Conservation (phyloP, 2,113 vertebrate species). For the Perccottus glenii region DNA sequence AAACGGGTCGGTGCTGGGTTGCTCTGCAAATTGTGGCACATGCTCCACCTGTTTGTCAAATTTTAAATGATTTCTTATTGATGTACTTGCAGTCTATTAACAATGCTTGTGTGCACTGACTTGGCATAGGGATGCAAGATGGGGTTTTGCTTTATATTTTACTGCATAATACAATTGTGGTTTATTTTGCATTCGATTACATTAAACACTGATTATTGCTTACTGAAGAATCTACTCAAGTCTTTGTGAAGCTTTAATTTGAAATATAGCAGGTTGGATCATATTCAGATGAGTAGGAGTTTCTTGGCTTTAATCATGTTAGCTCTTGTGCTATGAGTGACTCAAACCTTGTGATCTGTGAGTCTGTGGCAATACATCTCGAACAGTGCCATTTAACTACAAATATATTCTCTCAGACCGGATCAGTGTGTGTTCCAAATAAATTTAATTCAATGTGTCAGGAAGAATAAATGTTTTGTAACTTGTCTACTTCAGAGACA, state of each 20-base stretch:
- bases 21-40: too few relatives aligned
- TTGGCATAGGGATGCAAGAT: too few relatives aligned
- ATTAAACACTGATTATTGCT: background rate
- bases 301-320: background rate
- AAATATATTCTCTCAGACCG: constrained; percentile 69
- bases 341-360: constrained; percentile 6
- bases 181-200: too few relatives aligned
- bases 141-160: too few relatives aligned
- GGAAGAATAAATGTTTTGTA: constrained; percentile 77
- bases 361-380: constrained; percentile 6
- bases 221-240: background rate
- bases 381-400: constrained; percentile 9
- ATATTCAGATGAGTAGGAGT: background rate
- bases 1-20: too few relatives aligned
- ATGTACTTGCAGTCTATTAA: too few relatives aligned
- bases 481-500: constrained; percentile 79
- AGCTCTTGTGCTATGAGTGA: constrained; percentile 9
- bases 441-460: constrained; percentile 82
- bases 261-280: background rate
- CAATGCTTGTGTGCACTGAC: too few relatives aligned
- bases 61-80: too few relatives aligned
- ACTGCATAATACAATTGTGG: too few relatives aligned
- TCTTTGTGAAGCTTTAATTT: background rate
- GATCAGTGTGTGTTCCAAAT: constrained; percentile 79
- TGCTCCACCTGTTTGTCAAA: too few relatives aligned